phyloP scores from a whole-genome alignment of 2,888 invertebrate genomes.

The Conistra vaccinii region DNA sequence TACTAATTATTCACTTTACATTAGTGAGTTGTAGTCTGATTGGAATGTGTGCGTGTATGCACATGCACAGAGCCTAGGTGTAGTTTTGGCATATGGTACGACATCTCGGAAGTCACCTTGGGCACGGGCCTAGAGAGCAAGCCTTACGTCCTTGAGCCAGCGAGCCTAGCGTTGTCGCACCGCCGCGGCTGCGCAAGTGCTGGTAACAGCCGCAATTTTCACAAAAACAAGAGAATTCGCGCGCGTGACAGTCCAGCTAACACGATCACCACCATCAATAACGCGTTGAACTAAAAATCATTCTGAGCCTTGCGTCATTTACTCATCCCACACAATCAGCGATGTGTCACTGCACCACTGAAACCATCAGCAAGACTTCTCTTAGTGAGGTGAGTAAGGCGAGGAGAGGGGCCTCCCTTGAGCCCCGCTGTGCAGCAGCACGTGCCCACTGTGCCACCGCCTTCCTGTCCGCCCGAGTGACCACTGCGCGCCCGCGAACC shows the following conservation, averaged over 20 bases:
- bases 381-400: background rate
- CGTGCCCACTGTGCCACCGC: background rate
- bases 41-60: too few relatives aligned
- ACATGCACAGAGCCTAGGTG: too few relatives aligned
- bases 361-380: background rate
- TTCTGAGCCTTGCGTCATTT: background rate
- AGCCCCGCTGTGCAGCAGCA: background rate
- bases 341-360: background rate
- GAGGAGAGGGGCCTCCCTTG: background rate
- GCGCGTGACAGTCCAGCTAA: background rate
- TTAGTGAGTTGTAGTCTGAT: too few relatives aligned
- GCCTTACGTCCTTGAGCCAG: too few relatives aligned
- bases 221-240: background rate
- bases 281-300: background rate
- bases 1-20: too few relatives aligned
- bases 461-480: background rate
- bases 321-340: background rate
- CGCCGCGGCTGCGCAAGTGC: background rate
- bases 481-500: too few relatives aligned
- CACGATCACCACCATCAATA: background rate
- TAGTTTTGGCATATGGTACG: too few relatives aligned
- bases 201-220: background rate
- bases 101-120: too few relatives aligned
- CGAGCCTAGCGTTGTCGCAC: too few relatives aligned
- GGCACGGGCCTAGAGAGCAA: too few relatives aligned